Conservation (phyloP, 2,888 invertebrate genomes). For the Myopa testacea region DNA sequence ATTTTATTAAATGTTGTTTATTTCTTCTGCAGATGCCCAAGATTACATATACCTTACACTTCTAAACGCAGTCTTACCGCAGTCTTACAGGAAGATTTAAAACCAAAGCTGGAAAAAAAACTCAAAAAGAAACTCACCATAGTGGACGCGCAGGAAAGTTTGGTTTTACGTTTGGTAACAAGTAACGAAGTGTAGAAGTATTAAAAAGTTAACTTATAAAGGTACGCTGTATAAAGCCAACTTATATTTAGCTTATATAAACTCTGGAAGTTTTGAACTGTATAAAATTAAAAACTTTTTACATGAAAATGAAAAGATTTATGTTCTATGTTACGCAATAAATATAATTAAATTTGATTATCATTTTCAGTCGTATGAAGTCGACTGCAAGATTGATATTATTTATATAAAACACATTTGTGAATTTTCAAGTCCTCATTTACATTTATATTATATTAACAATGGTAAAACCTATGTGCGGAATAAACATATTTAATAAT, state of each 20-base stretch:
- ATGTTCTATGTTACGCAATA: conserved; percentile 34
- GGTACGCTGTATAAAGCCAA: conserved; percentile 19
- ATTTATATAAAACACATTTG: conserved; percentile 9
- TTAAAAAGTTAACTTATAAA: too few relatives aligned
- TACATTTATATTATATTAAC: conserved; percentile 19
- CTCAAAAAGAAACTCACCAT: background rate
- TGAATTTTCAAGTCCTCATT: conserved; percentile 5
- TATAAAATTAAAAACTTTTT: conserved; percentile 33
- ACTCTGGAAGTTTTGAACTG: conserved; percentile 20
- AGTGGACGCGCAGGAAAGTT: background rate
- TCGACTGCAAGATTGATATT: conserved; percentile 22
- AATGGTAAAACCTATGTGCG: conserved; percentile 24
- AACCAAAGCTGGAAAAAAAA: background rate
- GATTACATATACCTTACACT: background rate
- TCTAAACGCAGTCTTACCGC: too few relatives aligned
- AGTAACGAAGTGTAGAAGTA: background rate
- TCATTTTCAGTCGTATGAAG: conserved; percentile 43
- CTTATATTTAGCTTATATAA: conserved; percentile 13
- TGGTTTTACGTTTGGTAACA: background rate
- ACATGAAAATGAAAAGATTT: conserved; percentile 1
- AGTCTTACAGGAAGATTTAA: background rate
- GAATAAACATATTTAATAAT: background rate
- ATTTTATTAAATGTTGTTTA: background rate
- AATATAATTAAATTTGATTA: conserved; percentile 34
- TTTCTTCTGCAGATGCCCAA: background rate